Evolutionary conservation across 2,113 vertebrate species (phyloP), one percentile per base, ranked within the genome.

Genomic region (Agelaius phoeniceus): DNA sequence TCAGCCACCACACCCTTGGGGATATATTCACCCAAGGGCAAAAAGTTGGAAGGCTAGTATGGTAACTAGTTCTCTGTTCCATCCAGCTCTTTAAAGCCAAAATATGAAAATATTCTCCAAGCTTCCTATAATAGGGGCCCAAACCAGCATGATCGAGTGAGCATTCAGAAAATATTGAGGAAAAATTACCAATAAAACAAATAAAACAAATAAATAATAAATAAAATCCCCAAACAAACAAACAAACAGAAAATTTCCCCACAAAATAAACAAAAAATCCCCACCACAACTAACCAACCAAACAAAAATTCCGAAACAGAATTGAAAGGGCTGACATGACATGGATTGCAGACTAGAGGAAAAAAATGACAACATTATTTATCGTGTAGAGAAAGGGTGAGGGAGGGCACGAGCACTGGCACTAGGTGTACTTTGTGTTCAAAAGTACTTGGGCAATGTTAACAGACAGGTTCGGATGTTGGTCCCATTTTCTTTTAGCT

Each of bases 401-500:
- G 23, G 22, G 27, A 52, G 16, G 13, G 9, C 23, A 78, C 22
- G 8, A 67, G 21, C 39, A 62, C 14, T 51, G 15, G 23, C 16
- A 49, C 3, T 46, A 35, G 12, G 43, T 94, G 49, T 57, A 46
- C 61, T 92, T 89, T 90, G 69, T 76, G 52, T 92, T 95, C 37
- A 84, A 22, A 96, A 96, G 88, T 78, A 93, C 65, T 82, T 54
- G 46, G 84, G 69, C 62, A 89, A 59, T 20, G 19, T 95, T 90
- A 96, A 86, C 77, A 92, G 86, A 82, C 20, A 68, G 51, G 33
- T 92, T 97, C 59, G 81, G 58, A 89, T 97, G 78, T 69, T 93
- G 85, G 94, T 89, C 58, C 59, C 17, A 8, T 93, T 71, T 81
- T 93, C n/a, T 97, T 97, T 92, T 79, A 93, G 80, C 83, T 91